Conservation (phyloP, 2,113 vertebrate genomes). For the Rhegmatorhina hoffmannsi region DNA sequence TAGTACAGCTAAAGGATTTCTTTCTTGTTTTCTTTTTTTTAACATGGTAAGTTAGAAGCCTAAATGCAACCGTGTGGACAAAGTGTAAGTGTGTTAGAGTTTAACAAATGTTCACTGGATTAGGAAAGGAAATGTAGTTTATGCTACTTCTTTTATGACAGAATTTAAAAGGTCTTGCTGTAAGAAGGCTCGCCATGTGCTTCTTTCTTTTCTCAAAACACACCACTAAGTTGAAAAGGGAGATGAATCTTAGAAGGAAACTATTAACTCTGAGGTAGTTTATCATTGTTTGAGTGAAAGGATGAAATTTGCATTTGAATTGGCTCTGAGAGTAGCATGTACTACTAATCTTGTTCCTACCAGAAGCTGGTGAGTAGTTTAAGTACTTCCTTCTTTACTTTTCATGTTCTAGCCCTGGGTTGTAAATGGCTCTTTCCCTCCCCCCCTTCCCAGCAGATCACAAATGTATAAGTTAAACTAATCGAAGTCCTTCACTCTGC, state of each 20-base stretch:
- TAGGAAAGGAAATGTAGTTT: slow-evolving; percentile 85
- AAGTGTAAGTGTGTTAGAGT: slow-evolving; percentile 68
- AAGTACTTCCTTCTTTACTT: slow-evolving; percentile 87
- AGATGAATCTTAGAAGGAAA: slow-evolving; percentile 93
- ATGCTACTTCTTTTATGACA: slow-evolving; percentile 82
- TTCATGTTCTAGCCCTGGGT: slow-evolving; percentile 71
- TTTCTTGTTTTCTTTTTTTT: slow-evolving; percentile 24
- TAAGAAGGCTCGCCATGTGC: slow-evolving; percentile 84
- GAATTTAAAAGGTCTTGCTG: slow-evolving; percentile 88
- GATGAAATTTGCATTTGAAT: slow-evolving; percentile 97
- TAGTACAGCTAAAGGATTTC: slow-evolving; percentile 65
- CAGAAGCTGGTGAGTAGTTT: slow-evolving; percentile 82
- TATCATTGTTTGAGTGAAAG: slow-evolving; percentile 94
- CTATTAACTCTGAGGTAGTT: slow-evolving; percentile 98
- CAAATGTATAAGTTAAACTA: slow-evolving; percentile 70
- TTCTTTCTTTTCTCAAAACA: slow-evolving; percentile 83
- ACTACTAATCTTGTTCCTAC: slow-evolving; percentile 88
- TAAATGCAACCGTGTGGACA: slow-evolving; percentile 59
- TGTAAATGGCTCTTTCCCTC: slow-evolving; percentile 62
- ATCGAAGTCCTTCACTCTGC: slow-evolving; percentile 53
- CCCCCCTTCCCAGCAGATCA: slow-evolving; percentile 48
- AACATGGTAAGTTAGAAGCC: slow-evolving; percentile 64
- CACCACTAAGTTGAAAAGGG: slow-evolving; percentile 87
- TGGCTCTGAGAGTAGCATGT: slow-evolving; percentile 82
- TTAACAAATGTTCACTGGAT: slow-evolving; percentile 83